phyloP scores from a whole-genome alignment of 2,888 invertebrate genomes.

The Kryphioiulus occultus region DNA sequence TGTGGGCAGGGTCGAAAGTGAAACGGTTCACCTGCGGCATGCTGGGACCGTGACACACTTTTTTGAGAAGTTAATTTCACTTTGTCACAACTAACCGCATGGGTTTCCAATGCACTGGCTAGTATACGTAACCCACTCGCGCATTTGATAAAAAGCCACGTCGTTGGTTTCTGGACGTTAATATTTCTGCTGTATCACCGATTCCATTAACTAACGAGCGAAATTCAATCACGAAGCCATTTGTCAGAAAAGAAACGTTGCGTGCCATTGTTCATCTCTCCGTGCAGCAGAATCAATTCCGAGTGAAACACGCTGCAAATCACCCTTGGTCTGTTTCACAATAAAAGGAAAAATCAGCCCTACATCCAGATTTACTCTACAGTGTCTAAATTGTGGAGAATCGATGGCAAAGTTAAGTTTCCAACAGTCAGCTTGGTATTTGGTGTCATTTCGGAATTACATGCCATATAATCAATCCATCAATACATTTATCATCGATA shows the following conservation, averaged over 20 bases:
- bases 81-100: conserved; percentile 15
- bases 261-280: conserved; percentile 1
- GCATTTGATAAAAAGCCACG: not conserved
- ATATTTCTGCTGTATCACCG: conserved; percentile 17
- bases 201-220: conserved; percentile 17
- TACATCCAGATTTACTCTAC: not conserved
- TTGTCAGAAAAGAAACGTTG: conserved; percentile 6
- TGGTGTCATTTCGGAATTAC: no score
- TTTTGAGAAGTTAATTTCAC: conserved; percentile 20
- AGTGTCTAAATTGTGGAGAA: not conserved
- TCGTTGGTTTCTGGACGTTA: not conserved
- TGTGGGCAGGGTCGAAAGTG: not conserved
- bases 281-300: not conserved
- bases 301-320: conserved; percentile 16
- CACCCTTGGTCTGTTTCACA: not conserved
- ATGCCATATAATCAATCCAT: no score
- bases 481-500: no score
- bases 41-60: conserved; percentile 13
- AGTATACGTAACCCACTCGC: not conserved
- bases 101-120: not conserved
- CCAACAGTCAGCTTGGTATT: no score
- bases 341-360: not conserved
- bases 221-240: conserved; percentile 18
- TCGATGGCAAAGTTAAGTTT: no score
- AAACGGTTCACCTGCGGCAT: conserved; percentile 1